Percentiles rank a stretch among this genome's conserved stretches.
Conservation (phyloP, 2,888 invertebrate genomes). For the Eupithecia vulgata region DNA sequence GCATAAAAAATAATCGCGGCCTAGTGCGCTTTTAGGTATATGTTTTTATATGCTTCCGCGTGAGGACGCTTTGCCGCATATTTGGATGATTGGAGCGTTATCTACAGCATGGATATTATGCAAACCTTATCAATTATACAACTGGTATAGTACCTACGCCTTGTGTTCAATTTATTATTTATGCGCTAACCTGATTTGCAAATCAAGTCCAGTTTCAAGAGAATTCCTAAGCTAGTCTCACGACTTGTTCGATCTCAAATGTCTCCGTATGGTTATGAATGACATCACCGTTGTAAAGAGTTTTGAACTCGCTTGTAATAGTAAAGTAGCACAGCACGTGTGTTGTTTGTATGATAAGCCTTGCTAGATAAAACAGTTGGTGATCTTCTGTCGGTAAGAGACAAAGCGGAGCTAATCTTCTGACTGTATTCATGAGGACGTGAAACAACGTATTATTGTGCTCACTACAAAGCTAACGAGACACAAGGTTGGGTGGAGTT, state of each 20-base stretch:
- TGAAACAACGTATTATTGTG: conserved; percentile 68
- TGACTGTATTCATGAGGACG: conserved; percentile 62
- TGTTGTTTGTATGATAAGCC: conserved; percentile 58
- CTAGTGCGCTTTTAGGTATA: conserved; percentile 35
- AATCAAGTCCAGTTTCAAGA: conserved; percentile 35
- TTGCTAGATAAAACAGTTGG: conserved; percentile 58
- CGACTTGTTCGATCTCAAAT: conserved; percentile 28
- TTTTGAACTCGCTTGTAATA: conserved; percentile 35
- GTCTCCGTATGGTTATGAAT: conserved; percentile 36
- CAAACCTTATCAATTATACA: conserved; percentile 32
- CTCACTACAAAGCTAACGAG: conserved; percentile 50
- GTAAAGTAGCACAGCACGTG: conserved; percentile 49
- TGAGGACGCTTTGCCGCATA: conserved; percentile 23
- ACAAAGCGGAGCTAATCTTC: conserved; percentile 61
- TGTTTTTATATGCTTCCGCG: conserved; percentile 23
- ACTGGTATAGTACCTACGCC: conserved; percentile 23
- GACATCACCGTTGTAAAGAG: conserved; percentile 46
- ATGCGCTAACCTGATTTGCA: conserved; percentile 30
- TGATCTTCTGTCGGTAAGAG: conserved; percentile 53
- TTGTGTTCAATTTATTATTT: conserved; percentile 10
- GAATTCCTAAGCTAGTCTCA: conserved; percentile 22
- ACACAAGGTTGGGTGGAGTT: conserved; percentile 39
- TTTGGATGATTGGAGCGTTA: conserved; percentile 24
- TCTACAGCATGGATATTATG: conserved; percentile 24
- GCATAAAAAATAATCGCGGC: conserved; percentile 66